A percentile compares a stretch with the other conserved stretches of the same genome.
Conservation (phyloP, 2,113 vertebrate genomes). For the Phaethornis superciliosus region DNA sequence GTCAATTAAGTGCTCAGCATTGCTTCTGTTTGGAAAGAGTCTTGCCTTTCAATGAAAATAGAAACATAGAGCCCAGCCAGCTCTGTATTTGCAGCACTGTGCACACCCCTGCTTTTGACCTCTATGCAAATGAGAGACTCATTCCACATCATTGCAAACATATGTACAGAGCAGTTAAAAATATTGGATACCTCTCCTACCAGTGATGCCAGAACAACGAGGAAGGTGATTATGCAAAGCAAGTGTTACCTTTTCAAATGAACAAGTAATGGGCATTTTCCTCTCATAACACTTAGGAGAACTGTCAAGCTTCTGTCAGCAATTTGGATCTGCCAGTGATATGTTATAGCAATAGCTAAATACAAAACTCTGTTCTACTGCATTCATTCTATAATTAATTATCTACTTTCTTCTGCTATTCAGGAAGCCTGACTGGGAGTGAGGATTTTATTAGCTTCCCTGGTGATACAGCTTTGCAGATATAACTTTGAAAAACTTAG, state of each 20-base stretch:
- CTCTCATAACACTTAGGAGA: conserved; percentile 1
- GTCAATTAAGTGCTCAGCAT: not conserved
- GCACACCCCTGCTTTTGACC: conserved; percentile 3
- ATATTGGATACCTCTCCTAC: not conserved
- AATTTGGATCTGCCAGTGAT: not conserved
- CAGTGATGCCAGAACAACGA: conserved; percentile 11
- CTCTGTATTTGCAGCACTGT: not conserved
- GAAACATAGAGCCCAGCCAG: not conserved
- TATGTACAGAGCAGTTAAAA: not conserved
- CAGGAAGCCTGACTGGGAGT: not conserved
- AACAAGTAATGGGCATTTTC: not conserved
- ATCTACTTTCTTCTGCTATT: not conserved
- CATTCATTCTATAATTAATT: not conserved
- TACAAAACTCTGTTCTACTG: not conserved
- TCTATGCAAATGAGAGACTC: conserved; percentile 8
- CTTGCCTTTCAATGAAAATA: not conserved
- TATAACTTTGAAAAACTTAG: not conserved
- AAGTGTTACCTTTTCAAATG: conserved; percentile 1
- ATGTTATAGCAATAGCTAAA: not conserved
- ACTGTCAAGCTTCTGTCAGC: not conserved
- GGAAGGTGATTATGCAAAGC: conserved; percentile 19
- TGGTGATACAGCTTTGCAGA: not conserved
- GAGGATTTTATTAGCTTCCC: not conserved
- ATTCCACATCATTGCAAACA: conserved; percentile 6
- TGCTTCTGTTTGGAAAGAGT: not conserved